These are phyloP conservation scores for Festucalex cinctus DNA, from an alignment of 2,113 vertebrate species.

Conservation along the genomic window DNA sequence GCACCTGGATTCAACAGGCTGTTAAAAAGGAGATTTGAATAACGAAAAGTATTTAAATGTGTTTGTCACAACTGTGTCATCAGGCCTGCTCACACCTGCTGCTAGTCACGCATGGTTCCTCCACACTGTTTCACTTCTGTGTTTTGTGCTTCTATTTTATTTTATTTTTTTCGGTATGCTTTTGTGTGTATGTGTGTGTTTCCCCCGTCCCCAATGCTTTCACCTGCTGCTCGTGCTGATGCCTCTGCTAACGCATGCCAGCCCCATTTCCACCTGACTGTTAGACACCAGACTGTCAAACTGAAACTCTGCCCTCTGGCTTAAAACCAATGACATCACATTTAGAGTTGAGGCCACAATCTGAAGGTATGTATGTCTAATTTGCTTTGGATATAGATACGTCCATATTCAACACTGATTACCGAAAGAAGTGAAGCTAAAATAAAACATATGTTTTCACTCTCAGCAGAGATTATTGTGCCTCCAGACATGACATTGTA, in stretches of 20 bases:
- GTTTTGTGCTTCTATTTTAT: slow-evolving; percentile 12
- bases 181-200: background rate
- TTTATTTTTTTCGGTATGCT: background rate
- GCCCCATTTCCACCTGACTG: slow-evolving; percentile 25
- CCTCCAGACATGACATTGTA: slow-evolving; percentile 49
- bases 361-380: slow-evolving; percentile 44
- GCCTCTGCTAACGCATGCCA: slow-evolving; percentile 40
- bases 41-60: slow-evolving; percentile 47
- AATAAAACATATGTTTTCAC: slow-evolving; percentile 6
- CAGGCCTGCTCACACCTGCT: slow-evolving; percentile 44
- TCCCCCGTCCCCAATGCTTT: slow-evolving; percentile 11
- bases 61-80: slow-evolving; percentile 3
- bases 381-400: background rate
- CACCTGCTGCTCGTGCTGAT: slow-evolving; percentile 41
- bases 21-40: slow-evolving; percentile 5
- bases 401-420: background rate
- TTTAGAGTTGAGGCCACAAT: slow-evolving; percentile 12
- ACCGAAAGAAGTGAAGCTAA: background rate
- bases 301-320: slow-evolving; percentile 33
- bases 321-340: slow-evolving; percentile 17
- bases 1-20: background rate
- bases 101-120: slow-evolving; percentile 43
- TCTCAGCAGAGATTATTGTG: slow-evolving; percentile 13
- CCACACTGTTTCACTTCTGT: slow-evolving; percentile 62
- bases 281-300: slow-evolving; percentile 6